Evolutionary conservation across 2,797 vertebrate species (phyloP).

Genomic region (Perodicticus potto): DNA sequence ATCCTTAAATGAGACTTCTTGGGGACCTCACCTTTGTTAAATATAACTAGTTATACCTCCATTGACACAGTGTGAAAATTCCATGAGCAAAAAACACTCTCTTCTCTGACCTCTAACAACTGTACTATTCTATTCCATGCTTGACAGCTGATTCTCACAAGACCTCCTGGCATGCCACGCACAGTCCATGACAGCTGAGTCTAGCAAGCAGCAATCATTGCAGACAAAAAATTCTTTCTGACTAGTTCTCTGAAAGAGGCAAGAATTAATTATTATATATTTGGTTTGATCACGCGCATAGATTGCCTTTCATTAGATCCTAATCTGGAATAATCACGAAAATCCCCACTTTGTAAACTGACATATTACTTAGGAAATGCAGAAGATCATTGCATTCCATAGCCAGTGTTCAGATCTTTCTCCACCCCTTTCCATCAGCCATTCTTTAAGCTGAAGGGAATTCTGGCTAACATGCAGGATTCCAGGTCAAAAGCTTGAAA

Average conservation of each 20-base stretch:
- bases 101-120: constrained; percentile 68
- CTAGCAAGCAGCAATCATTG: constrained; percentile 15
- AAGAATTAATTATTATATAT: constrained; percentile 26
- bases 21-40: constrained; percentile 25
- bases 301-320: constrained; percentile 26
- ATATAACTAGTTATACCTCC: constrained; percentile 27
- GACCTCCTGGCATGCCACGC: constrained; percentile 53
- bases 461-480: constrained; percentile 9
- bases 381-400: not conserved
- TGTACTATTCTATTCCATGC: constrained; percentile 61
- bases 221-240: constrained; percentile 58
- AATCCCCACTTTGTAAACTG: constrained; percentile 40
- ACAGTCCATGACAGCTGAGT: constrained; percentile 66
- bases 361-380: constrained; percentile 20
- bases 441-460: not conserved
- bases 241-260: constrained; percentile 55
- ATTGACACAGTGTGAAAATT: constrained; percentile 64
- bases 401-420: not conserved
- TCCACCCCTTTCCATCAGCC: not conserved
- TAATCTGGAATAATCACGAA: constrained; percentile 53
- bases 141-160: constrained; percentile 76
- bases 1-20: constrained; percentile 55
- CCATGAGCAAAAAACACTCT: constrained; percentile 24
- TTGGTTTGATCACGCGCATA: constrained; percentile 8
- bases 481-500: not conserved